These are phyloP conservation scores for Sebastes nivosus DNA, from an alignment of 2,797 vertebrate species.

Conservation along the genomic window DNA sequence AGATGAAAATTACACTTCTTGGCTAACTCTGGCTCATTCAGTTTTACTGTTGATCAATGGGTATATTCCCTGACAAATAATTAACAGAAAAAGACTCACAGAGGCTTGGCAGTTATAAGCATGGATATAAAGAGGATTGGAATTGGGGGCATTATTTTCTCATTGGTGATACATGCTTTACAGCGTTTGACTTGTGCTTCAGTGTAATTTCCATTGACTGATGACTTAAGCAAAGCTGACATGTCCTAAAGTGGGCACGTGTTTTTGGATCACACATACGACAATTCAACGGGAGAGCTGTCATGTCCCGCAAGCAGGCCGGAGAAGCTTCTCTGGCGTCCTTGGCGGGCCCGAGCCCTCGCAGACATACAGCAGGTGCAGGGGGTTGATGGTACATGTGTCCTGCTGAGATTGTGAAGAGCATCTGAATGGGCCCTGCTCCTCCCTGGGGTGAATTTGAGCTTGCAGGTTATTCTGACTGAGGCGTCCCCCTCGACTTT, in stretches of 20 bases:
- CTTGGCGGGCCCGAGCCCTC: background rate
- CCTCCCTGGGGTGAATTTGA: slow-evolving; percentile 32
- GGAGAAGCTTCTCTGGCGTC: slow-evolving; percentile 8
- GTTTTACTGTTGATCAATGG: background rate
- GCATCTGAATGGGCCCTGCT: slow-evolving; percentile 41
- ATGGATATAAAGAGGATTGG: background rate
- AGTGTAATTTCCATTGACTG: background rate
- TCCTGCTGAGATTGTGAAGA: slow-evolving; percentile 48
- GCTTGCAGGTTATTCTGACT: slow-evolving; percentile 25
- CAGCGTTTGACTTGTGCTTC: background rate
- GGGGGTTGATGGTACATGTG: slow-evolving; percentile 42
- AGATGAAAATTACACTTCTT: background rate
- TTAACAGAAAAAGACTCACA: background rate
- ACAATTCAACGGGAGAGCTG: background rate
- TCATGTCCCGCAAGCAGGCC: background rate
- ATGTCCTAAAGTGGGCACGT: background rate
- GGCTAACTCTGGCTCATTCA: background rate
- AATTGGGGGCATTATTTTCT: background rate
- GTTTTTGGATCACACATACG: background rate
- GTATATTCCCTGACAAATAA: background rate
- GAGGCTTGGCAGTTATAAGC: background rate
- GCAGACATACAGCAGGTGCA: slow-evolving; percentile 34
- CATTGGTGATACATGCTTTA: background rate
- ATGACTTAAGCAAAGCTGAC: background rate
- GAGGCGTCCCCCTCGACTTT: slow-evolving; percentile 21